Conservation (phyloP, 2,797 vertebrate genomes). For the Loris lydekkerianus region DNA sequence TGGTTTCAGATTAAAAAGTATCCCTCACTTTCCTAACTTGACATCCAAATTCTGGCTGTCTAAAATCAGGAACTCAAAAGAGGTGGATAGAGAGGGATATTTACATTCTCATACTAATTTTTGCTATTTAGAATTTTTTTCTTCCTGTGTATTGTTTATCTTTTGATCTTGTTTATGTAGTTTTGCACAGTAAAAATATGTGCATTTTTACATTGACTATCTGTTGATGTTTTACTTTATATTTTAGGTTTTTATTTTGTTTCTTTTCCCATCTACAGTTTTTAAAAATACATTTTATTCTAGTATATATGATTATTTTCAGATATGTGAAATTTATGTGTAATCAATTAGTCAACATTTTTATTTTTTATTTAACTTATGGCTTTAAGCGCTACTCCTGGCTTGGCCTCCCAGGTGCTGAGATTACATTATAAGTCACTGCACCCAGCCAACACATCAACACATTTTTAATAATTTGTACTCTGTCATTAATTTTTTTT, state of each 20-base stretch:
- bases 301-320: not conserved
- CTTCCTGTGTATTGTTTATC: not conserved
- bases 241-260: slow-evolving; percentile 37
- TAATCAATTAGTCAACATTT: not conserved
- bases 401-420: too few relatives aligned
- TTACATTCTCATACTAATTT: not conserved
- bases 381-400: too few relatives aligned
- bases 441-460: too few relatives aligned
- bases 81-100: not conserved
- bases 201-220: not conserved
- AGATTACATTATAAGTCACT: too few relatives aligned
- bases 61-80: not conserved
- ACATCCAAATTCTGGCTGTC: not conserved
- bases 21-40: not conserved
- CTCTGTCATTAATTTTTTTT: too few relatives aligned
- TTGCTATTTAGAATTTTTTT: not conserved
- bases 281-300: not conserved
- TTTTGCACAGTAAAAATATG: slow-evolving; percentile 24
- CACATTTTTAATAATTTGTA: too few relatives aligned
- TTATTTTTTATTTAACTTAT: not conserved
- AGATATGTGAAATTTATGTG: not conserved
- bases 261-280: not conserved
- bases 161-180: slow-evolving; percentile 24
- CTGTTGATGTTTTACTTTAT: not conserved
- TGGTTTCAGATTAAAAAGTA: not conserved